phyloP scores from a whole-genome alignment of 2,888 invertebrate species.

The Ferrisia virgata region DNA sequence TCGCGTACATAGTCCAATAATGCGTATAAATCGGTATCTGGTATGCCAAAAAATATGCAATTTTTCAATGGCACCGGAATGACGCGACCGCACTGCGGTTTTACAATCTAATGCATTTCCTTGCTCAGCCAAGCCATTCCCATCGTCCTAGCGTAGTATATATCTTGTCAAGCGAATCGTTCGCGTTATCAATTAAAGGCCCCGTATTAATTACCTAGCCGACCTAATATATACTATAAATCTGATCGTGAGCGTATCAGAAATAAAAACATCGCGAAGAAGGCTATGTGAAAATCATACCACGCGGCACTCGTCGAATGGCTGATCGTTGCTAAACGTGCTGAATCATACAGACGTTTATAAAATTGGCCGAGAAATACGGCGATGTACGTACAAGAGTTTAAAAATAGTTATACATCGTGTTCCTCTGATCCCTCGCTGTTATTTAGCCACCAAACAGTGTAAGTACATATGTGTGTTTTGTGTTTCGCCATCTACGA shows the following conservation, averaged over 20 bases:
- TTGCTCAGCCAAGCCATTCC: no score
- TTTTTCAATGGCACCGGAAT: not conserved
- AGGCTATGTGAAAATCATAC: not conserved
- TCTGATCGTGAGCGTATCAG: not conserved
- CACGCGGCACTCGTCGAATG: not conserved
- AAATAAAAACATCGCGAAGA: not conserved
- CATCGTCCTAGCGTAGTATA: not conserved
- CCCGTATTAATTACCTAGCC: not conserved
- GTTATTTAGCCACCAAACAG: not conserved
- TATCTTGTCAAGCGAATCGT: not conserved
- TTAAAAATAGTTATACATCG: not conserved
- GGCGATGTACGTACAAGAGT: not conserved
- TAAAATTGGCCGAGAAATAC: not conserved
- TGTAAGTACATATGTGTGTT: not conserved
- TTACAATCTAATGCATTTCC: not conserved
- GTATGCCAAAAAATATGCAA: not conserved
- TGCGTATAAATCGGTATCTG: not conserved
- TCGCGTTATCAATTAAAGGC: not conserved
- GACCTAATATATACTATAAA: not conserved
- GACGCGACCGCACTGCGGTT: not conserved
- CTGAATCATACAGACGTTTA: not conserved
- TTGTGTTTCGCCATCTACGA: not conserved
- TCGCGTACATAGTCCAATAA: not conserved
- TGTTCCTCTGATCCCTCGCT: not conserved
- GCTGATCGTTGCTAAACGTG: not conserved